Evolutionary conservation across 2,113 vertebrate species (phyloP), one percentile per base, ranked within the genome.

Genomic region (Dromiciops gliroides): DNA sequence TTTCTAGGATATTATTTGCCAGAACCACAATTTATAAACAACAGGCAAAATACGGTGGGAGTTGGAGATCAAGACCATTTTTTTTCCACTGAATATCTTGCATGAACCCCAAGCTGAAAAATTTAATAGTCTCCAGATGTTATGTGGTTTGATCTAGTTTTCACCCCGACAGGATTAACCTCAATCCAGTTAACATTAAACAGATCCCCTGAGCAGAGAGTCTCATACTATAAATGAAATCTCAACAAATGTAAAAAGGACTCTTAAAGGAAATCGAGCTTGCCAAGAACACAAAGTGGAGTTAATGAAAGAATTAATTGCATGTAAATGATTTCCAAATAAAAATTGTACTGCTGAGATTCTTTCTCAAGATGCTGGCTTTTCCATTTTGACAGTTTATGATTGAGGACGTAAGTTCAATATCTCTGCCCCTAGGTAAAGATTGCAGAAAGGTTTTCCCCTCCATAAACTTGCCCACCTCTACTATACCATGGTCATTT

Each of bases 171-270:
- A 67, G 92, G 89, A 94, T 96, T 95, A 51, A 94, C 7, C 12
- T 95, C 23, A 31, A 93, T 51, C 28, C 1, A 75, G 31, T 96
- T 92, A 60, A 8, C 47, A 56, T 94, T n/a, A 92, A 94, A 95
- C 95, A 91, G 90, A 89, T 92, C 0, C 93, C 48, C 47, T 88
- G 52, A 96, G 93, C n/a, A 95, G 89, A 95, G 95, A 91, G 16
- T 83, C 16, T 90, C 89, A n/a, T 89, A 89, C 23, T 60, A 92
- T 48, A 96, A 97, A 28, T 93, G 89, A 90, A 50, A 51, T 47
- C 93, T 91, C 37, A 91, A 11, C n/a, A 93, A 53, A 95, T 16
- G 24, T 91, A 83, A 83, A 83, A 67, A 67, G 31, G 28, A 67
- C 56, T 67, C 28, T 67, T 67, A 37, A 37, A 83, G 67, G 25